Evolutionary conservation across 2,113 vertebrate species (phyloP).

Genomic region (Numida meleagris): DNA sequence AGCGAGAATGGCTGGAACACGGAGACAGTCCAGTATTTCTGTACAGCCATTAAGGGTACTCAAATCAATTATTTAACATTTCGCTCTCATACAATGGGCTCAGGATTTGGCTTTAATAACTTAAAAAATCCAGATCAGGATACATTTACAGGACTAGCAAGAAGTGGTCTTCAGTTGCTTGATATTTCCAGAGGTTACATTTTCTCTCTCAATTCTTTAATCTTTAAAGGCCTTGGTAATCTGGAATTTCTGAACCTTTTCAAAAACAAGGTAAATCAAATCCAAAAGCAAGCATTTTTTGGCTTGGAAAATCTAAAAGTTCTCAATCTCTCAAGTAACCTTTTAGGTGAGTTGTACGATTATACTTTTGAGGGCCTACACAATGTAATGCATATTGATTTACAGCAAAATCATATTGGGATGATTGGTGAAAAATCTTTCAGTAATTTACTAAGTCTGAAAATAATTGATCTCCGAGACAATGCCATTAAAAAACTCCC

Average conservation of each 20-base stretch:
- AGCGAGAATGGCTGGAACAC: constrained; percentile 64
- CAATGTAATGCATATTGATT: constrained; percentile 74
- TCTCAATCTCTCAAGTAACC: constrained; percentile 86
- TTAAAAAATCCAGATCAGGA: constrained; percentile 78
- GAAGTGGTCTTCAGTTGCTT: constrained; percentile 72
- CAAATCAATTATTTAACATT: constrained; percentile 71
- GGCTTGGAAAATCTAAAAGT: constrained; percentile 76
- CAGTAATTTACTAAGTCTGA: constrained; percentile 69
- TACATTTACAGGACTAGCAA: constrained; percentile 82
- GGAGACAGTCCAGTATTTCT: constrained; percentile 56
- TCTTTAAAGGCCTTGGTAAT: constrained; percentile 76
- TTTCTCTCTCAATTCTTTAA: constrained; percentile 74
- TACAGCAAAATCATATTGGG: constrained; percentile 89
- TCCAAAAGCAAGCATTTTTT: constrained; percentile 77
- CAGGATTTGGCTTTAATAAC: constrained; percentile 80
- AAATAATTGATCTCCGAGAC: constrained; percentile 78
- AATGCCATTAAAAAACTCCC: constrained; percentile 80
- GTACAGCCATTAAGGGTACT: constrained; percentile 78
- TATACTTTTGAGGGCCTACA: constrained; percentile 78
- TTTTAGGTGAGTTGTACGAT: constrained; percentile 82
- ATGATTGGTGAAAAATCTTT: constrained; percentile 75
- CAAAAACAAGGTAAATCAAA: constrained; percentile 85
- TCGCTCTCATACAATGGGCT: constrained; percentile 63
- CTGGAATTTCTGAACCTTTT: constrained; percentile 76
- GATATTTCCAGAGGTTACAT: constrained; percentile 78